These are phyloP conservation scores for Elaeidobius kamerunicus DNA, from an alignment of 2,888 invertebrate species.

Conservation along the genomic window DNA sequence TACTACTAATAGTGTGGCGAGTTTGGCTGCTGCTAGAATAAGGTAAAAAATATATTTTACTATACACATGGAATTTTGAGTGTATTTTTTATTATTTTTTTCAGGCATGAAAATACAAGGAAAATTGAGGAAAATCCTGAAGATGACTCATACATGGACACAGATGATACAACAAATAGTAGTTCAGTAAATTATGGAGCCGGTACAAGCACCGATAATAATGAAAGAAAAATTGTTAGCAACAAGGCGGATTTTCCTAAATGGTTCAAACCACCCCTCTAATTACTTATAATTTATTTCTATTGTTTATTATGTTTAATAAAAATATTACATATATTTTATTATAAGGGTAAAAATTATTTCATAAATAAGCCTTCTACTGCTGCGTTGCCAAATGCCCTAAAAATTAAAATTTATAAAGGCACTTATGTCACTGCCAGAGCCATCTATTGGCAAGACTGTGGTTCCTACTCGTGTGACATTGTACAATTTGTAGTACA, in stretches of 20 bases:
- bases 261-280: conserved; percentile 46
- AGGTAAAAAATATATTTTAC: conserved; percentile 47
- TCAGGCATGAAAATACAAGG: conserved; percentile 35
- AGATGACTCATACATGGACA: conserved; percentile 34
- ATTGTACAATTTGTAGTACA: no score
- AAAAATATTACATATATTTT: no score
- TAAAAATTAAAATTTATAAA: no score
- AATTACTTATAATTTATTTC: not conserved
- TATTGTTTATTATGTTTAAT: no score
- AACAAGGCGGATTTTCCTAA: conserved; percentile 46
- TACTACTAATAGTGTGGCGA: conserved; percentile 65
- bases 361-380: no score
- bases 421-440: no score
- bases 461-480: no score
- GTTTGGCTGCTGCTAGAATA: conserved; percentile 65
- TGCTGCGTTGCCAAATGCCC: no score
- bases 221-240: conserved; percentile 36
- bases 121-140: conserved; percentile 22
- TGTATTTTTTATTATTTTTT: conserved; percentile 12
- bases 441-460: no score
- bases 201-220: conserved; percentile 39
- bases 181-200: conserved; percentile 39
- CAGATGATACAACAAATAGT: conserved; percentile 18
- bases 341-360: no score
- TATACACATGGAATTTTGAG: not conserved